Conservation (phyloP, 2,797 vertebrate species). For the Telmatherina bonti region DNA sequence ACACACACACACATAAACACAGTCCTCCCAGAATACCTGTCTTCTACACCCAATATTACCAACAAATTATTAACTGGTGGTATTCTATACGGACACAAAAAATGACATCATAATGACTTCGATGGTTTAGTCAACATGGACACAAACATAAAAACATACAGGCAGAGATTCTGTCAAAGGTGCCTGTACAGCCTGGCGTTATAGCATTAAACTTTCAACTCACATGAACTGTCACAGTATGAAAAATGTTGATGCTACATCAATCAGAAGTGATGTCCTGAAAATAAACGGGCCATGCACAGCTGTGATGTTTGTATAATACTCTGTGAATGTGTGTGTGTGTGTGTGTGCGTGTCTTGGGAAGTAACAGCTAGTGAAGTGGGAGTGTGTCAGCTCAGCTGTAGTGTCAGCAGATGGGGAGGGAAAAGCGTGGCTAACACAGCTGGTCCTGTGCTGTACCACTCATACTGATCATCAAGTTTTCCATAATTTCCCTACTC, state of each 20-base stretch:
- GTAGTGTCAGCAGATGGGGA: constrained; percentile 73
- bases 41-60: not conserved
- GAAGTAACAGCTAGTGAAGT: constrained; percentile 61
- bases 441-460: constrained; percentile 62
- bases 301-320: constrained; percentile 60
- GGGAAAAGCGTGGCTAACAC: constrained; percentile 59
- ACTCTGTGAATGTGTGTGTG: constrained; percentile 22
- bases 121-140: not conserved
- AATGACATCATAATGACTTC: not conserved
- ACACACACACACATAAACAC: too few species aligned
- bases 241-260: constrained; percentile 37
- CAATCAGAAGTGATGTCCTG: constrained; percentile 55
- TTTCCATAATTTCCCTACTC: constrained; percentile 42
- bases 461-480: constrained; percentile 61
- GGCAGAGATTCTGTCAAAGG: not conserved
- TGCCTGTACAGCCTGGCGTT: not conserved
- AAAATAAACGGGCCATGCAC: constrained; percentile 52
- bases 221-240: not conserved
- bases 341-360: constrained; percentile 50
- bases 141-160: not conserved
- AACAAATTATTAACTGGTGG: not conserved
- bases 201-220: constrained; percentile 22
- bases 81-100: not conserved
- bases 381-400: constrained; percentile 70
- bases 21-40: too few species aligned